Evolutionary conservation across 2,113 vertebrate genomes (phyloP), one percentile per base, ranked within the genome.

Genomic region (Rallus limicola): DNA sequence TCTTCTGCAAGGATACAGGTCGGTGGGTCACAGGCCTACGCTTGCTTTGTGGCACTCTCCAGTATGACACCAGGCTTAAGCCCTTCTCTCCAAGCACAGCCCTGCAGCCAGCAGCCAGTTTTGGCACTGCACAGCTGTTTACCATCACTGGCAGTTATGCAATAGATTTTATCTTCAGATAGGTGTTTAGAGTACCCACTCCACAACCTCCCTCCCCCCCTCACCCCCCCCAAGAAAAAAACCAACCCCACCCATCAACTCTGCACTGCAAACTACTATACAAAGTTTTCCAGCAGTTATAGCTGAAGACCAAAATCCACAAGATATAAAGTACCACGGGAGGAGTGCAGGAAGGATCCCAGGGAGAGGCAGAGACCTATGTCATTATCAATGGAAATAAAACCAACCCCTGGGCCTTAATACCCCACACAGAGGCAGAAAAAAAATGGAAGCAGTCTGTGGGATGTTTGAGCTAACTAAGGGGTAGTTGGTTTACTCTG

Each of bases 61-160:
- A 72, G 8, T 2, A 4, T 12, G 6, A 14, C 36, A 69, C 26
- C 24, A 33, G 48, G 48, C 3, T 4, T 8, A 63, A 33, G 5
- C 8, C 42, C 11, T 65, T 55, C n/a, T 46, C 13, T 33, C 40
- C 0, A 0, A 70, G 21, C 24, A 81, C 33, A 63, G 25, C 17
- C 65, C 60, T 60, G 25, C 29, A 75, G 42, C 9, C 29, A 46
- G 13, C 11, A 16, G 24, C n/a, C 11, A 40, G 77, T 28, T 34
- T 17, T 9, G 5, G 23, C 48, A 18, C 31, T 29, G 13, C 11
- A 58, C 10, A 50, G 14, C 8, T 28, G 64, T 56, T 36, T 48
- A 38, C 28, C 59, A 6, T 20, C 46, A 56, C 5, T 8, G 15
- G 6, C 24, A 84, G 11, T 33, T 58, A 46, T 3, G 10, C 17